A percentile compares a stretch with the other conserved stretches of the same genome.
Conservation (phyloP, 2,888 invertebrate genomes). For the Caenorhabditis panamensis region DNA sequence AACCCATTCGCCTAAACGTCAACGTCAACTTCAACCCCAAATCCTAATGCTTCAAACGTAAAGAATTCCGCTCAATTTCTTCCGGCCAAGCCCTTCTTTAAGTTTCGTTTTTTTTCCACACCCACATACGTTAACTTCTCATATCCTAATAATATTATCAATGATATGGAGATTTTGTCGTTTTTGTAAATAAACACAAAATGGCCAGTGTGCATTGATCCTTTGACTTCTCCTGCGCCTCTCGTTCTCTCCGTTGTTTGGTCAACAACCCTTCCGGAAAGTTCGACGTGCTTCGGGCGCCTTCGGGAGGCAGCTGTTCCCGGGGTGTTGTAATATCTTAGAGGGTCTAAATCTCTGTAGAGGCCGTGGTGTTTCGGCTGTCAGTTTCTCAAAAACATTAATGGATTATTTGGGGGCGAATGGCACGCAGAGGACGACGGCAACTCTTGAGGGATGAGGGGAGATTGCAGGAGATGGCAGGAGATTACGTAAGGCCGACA, state of each 20-base stretch:
- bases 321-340: conserved; percentile 28
- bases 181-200: conserved; percentile 44
- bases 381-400: conserved; percentile 45
- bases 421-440: conserved; percentile 18
- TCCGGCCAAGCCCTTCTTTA: conserved; percentile 38
- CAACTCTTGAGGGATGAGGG: not conserved
- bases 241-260: conserved; percentile 34
- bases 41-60: not conserved
- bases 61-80: conserved; percentile 12
- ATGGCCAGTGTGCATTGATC: conserved; percentile 13
- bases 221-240: not conserved
- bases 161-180: conserved; percentile 3
- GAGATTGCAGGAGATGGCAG: not conserved
- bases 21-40: conserved; percentile 14
- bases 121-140: conserved; percentile 35
- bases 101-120: not conserved
- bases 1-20: conserved; percentile 73
- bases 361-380: not conserved
- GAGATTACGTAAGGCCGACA: not conserved
- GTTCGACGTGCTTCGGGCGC: conserved; percentile 8
- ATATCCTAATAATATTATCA: conserved; percentile 48
- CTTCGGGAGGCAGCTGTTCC: conserved; percentile 36
- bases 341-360: not conserved
- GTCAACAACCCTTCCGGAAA: conserved; percentile 34
- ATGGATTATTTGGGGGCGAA: conserved; percentile 45